These are phyloP conservation scores for Stenopsyche tienmushanensis DNA, from an alignment of 1,140 invertebrate species.

Conservation along the genomic window DNA sequence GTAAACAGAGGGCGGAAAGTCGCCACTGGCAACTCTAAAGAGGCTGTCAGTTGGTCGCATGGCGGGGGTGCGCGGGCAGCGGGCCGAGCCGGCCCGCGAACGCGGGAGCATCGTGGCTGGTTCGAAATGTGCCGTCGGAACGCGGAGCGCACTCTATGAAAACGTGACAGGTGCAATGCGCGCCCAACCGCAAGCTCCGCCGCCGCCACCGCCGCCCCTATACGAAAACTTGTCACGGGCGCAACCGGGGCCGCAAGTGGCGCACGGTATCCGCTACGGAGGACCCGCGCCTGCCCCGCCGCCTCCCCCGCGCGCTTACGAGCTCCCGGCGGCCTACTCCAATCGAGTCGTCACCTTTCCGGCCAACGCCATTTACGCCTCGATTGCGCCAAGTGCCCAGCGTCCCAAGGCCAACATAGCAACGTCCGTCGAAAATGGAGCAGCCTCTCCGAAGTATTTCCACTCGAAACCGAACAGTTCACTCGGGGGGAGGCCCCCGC, in stretches of 20 bases:
- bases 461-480: conserved; percentile 49
- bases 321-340: conserved; percentile 48
- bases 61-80: too few species aligned
- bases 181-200: conserved; percentile 40
- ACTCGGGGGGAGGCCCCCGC: conserved; percentile 36
- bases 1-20: too few species aligned
- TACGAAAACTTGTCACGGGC: neutral
- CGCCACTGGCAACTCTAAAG: too few species aligned
- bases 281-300: conserved; percentile 36
- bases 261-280: too few species aligned
- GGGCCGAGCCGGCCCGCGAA: too few species aligned
- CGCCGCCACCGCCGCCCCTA: conserved; percentile 52
- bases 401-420: conserved; percentile 56
- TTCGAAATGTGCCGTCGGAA: too few species aligned
- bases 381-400: conserved; percentile 56
- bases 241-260: conserved; percentile 41
- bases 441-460: conserved; percentile 52
- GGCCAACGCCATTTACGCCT: conserved; percentile 56
- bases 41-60: too few species aligned
- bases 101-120: too few species aligned
- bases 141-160: conserved; percentile 67
- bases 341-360: conserved; percentile 53
- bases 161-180: conserved; percentile 54
- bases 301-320: conserved; percentile 47
- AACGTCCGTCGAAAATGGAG: conserved; percentile 51